These are phyloP conservation scores for Notechis scutatus DNA, from an alignment of 2,113 vertebrate species.

Conservation along the genomic window DNA sequence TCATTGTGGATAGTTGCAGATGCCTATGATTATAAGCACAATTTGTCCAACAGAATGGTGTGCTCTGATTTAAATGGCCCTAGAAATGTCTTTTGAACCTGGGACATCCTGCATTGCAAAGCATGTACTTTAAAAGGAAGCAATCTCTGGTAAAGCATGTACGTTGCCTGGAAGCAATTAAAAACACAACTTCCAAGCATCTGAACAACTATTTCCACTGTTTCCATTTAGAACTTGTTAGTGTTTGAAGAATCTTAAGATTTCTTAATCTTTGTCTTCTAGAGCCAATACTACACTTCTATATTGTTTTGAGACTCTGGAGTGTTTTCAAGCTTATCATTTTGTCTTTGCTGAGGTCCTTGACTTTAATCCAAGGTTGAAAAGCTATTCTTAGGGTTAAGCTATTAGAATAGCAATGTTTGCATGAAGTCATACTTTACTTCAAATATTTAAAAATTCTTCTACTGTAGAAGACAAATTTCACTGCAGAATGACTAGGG, in stretches of 20 bases:
- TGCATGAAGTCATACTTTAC: not conserved
- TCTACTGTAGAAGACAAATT: not conserved
- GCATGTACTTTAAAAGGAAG: not conserved
- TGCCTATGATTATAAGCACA: not conserved
- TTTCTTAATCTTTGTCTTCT: not conserved
- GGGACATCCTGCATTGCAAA: not conserved
- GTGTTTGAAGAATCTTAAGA: not conserved
- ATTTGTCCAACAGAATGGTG: not conserved
- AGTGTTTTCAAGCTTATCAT: not conserved
- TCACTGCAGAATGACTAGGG: not conserved
- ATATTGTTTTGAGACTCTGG: not conserved
- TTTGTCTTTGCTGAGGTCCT: not conserved
- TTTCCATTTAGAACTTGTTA: not conserved
- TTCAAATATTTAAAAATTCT: not conserved
- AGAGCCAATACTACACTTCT: not conserved
- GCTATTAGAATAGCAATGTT: not conserved
- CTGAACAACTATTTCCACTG: not conserved
- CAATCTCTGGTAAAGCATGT: not conserved
- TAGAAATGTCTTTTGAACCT: not conserved
- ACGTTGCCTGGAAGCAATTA: not conserved
- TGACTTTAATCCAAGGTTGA: not conserved
- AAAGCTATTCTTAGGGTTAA: not conserved
- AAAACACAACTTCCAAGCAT: not conserved
- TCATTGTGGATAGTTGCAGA: not conserved
- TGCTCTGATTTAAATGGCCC: not conserved